A percentile compares a stretch with the other conserved stretches of the same genome.
These are phyloP conservation scores for Hylia prasina DNA, from an alignment of 2,113 vertebrate genomes.

Conservation along the genomic window DNA sequence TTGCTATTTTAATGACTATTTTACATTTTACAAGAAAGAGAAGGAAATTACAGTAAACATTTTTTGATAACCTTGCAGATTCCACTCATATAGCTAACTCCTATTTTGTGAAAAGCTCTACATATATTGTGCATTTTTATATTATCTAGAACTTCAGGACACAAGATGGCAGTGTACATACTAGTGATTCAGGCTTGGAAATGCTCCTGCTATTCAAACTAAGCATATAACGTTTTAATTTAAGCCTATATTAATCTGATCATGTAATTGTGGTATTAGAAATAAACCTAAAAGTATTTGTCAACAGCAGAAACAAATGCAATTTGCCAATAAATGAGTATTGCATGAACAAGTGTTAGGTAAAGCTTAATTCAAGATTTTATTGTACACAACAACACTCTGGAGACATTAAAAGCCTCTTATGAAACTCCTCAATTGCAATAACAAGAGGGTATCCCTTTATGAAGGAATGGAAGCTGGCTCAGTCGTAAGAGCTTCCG, in stretches of 20 bases:
- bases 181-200: background rate
- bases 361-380: slow-evolving; percentile 50
- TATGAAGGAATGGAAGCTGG: slow-evolving; percentile 44
- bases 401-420: slow-evolving; percentile 38
- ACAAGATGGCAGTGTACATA: slow-evolving; percentile 55
- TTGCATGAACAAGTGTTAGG: slow-evolving; percentile 48
- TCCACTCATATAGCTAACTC: background rate
- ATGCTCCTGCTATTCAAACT: background rate
- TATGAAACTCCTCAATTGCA: slow-evolving; percentile 30
- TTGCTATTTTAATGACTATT: background rate
- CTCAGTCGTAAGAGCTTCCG: background rate
- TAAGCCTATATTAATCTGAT: background rate
- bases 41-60: background rate
- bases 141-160: slow-evolving; percentile 15
- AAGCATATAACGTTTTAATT: background rate
- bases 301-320: slow-evolving; percentile 1
- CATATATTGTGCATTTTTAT: background rate
- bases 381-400: slow-evolving; percentile 20
- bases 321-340: slow-evolving; percentile 19
- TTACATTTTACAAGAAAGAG: background rate
- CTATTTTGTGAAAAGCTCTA: background rate
- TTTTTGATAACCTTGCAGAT: background rate
- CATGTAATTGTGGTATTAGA: background rate
- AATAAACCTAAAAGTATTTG: slow-evolving; percentile 12
- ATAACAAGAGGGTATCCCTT: slow-evolving; percentile 46